Conservation (phyloP, 2,113 vertebrate genomes). For the Triplophysa tibetana region DNA sequence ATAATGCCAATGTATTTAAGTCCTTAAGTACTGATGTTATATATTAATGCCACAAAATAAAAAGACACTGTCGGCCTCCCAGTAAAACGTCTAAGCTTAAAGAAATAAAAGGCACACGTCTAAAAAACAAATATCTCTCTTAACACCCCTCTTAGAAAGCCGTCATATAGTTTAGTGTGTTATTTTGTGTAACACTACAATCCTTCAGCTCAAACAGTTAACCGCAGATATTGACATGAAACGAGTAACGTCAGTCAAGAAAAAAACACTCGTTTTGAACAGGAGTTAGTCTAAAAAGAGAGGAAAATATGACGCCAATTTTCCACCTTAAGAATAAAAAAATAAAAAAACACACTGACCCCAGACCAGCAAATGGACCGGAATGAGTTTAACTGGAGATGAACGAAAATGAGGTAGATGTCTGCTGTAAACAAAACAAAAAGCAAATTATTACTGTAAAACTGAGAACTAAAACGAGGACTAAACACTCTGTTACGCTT, state of each 20-base stretch:
- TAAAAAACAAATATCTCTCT: background rate
- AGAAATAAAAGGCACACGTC: constrained; percentile 21
- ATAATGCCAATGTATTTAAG: constrained; percentile 11
- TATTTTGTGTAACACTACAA: background rate
- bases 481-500: constrained; percentile 71
- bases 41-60: constrained; percentile 14
- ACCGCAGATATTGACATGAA: background rate
- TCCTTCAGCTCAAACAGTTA: background rate
- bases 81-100: background rate
- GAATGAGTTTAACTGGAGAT: constrained; percentile 38
- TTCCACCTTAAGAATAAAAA: background rate
- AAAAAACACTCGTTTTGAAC: background rate
- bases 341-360: constrained; percentile 1
- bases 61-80: constrained; percentile 7
- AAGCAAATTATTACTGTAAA: constrained; percentile 59
- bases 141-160: background rate
- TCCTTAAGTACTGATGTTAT: constrained; percentile 21
- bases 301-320: background rate
- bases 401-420: constrained; percentile 93
- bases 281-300: background rate
- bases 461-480: constrained; percentile 63
- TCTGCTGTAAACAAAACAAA: constrained; percentile 99
- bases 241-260: background rate
- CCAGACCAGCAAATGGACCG: background rate
- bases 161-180: background rate